Evolutionary conservation across 2,888 invertebrate genomes (phyloP).

Genomic region (Pammene aurita): DNA sequence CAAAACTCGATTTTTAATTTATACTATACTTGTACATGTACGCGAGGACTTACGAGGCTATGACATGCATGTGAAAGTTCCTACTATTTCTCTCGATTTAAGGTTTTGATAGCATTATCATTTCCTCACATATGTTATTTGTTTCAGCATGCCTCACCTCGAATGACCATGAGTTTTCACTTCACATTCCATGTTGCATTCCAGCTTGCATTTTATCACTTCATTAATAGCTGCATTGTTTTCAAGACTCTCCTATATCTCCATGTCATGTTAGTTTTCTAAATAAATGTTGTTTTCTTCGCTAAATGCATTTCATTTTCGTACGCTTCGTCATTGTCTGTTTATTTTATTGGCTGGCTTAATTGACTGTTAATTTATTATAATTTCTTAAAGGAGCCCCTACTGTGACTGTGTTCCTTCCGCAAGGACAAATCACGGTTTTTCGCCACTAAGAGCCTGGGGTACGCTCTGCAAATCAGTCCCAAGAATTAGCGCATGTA

Average conservation of each 20-base stretch:
- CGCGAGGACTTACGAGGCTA: too few species aligned
- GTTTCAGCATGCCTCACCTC: slow-evolving; percentile 31
- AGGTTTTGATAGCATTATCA: slow-evolving; percentile 57
- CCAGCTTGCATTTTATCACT: slow-evolving; percentile 5
- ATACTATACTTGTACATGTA: too few species aligned
- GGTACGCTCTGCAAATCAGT: too few species aligned
- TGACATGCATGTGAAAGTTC: neutral
- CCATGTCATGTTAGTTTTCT: slow-evolving; percentile 14
- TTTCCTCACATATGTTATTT: slow-evolving; percentile 14
- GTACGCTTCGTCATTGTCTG: neutral
- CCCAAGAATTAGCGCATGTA: too few species aligned
- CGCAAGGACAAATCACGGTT: too few species aligned
- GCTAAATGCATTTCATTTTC: slow-evolving; percentile 33
- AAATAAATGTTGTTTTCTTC: slow-evolving; percentile 34
- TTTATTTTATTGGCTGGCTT: neutral
- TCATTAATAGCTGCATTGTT: neutral
- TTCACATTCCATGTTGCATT: slow-evolving; percentile 21
- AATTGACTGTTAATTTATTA: neutral
- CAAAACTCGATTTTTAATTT: too few species aligned
- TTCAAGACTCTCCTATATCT: slow-evolving; percentile 1
- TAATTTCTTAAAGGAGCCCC: too few species aligned
- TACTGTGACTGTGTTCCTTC: too few species aligned
- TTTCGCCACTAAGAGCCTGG: too few species aligned
- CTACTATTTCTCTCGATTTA: neutral
- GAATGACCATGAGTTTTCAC: slow-evolving; percentile 1